A percentile compares a stretch with the other conserved stretches of the same genome.
phyloP scores from a whole-genome alignment of 2,888 invertebrate species.

The Thysanoteuthis rhombus region DNA sequence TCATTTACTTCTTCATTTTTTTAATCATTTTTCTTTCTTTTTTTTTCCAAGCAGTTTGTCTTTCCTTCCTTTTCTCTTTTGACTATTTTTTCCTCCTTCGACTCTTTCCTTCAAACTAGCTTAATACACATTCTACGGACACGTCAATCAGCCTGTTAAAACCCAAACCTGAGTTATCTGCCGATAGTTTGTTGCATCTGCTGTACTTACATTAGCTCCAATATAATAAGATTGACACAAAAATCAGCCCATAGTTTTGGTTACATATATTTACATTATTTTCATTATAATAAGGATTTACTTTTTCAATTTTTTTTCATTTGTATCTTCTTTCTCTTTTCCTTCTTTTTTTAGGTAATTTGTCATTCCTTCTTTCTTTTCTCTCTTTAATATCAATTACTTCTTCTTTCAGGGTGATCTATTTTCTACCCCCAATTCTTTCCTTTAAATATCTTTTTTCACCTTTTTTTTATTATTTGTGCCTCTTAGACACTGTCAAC shows the following conservation, averaged over 20 bases:
- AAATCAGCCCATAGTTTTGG: too few species aligned
- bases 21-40: not conserved
- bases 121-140: too few species aligned
- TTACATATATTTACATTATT: too few species aligned
- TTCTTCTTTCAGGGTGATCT: not conserved
- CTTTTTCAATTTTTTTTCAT: not conserved
- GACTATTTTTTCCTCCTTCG: not conserved
- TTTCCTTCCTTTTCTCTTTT: not conserved
- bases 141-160: too few species aligned
- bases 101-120: not conserved
- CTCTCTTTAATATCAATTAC: too few species aligned
- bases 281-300: not conserved
- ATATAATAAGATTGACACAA: too few species aligned
- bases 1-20: not conserved
- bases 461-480: not conserved
- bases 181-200: too few species aligned
- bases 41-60: not conserved
- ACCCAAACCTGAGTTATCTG: too few species aligned
- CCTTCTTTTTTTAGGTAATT: not conserved
- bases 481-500: too few species aligned
- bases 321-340: too few species aligned
- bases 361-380: not conserved
- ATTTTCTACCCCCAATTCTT: not conserved
- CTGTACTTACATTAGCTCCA: too few species aligned
- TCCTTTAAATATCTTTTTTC: not conserved